Conservation (phyloP, 2,888 invertebrate genomes). For the Hirtodrosophila confusa region DNA sequence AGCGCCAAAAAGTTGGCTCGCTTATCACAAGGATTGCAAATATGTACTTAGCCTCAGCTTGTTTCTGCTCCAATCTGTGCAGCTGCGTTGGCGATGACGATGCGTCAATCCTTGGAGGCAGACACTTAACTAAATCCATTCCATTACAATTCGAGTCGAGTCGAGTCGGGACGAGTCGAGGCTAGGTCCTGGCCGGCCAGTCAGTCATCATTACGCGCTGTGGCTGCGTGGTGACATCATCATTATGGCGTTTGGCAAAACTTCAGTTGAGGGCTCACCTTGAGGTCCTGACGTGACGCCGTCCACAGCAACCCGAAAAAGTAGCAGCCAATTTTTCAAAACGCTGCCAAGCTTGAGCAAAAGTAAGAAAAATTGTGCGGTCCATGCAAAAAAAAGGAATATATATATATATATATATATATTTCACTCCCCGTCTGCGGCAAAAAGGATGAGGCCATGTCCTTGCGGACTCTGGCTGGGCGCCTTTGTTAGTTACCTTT, state of each 20-base stretch:
- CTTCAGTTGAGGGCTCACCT: conserved; percentile 43
- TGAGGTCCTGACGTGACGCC: conserved; percentile 44
- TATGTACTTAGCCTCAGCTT: conserved; percentile 25
- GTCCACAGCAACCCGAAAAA: conserved; percentile 50
- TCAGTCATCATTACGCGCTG: conserved; percentile 47
- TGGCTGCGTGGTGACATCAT: conserved; percentile 69
- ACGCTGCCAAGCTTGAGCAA: conserved; percentile 44
- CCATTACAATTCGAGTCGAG: conserved; percentile 29
- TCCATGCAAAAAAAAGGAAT: conserved; percentile 60
- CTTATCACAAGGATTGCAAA: conserved; percentile 43
- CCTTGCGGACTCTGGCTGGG: conserved; percentile 35
- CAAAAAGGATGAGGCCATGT: conserved; percentile 18
- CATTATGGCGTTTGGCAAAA: conserved; percentile 59
- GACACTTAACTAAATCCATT: conserved; percentile 73
- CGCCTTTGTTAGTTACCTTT: conserved; percentile 77
- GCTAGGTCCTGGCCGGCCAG: conserved; percentile 27
- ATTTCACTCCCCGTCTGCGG: conserved; percentile 28
- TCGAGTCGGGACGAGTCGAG: not conserved
- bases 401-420: conserved; percentile 13
- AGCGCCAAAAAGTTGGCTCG: conserved; percentile 61
- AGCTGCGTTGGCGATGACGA: conserved; percentile 42
- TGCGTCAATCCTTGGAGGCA: conserved; percentile 43
- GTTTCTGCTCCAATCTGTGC: conserved; percentile 48
- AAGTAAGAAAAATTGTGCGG: conserved; percentile 80
- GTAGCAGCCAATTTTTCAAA: conserved; percentile 76